phyloP scores from a whole-genome alignment of 1,140 invertebrate species.

The Cotesia chilonis region DNA sequence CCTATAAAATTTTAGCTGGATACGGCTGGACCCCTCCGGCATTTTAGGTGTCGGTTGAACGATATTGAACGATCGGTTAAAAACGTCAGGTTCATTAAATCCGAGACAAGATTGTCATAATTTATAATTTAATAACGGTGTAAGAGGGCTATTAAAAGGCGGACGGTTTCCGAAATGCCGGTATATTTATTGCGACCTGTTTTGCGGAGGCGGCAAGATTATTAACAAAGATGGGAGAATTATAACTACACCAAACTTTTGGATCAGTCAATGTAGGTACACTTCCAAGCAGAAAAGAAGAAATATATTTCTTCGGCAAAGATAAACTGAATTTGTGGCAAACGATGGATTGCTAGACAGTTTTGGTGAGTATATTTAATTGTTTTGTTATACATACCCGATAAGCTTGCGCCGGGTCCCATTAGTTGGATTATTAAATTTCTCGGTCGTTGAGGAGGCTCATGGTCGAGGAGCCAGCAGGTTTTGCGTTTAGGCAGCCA shows the following conservation, averaged over 20 bases:
- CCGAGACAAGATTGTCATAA: slow-evolving; percentile 59
- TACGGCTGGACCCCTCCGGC: slow-evolving; percentile 24
- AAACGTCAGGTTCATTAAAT: slow-evolving; percentile 58
- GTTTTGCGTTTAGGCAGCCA: slow-evolving; percentile 66
- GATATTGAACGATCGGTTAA: slow-evolving; percentile 53
- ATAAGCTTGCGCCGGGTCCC: slow-evolving; percentile 36
- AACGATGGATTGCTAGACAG: too few relatives aligned
- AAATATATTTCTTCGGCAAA: too few relatives aligned
- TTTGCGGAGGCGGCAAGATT: slow-evolving; percentile 39
- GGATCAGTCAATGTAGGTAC: not conserved
- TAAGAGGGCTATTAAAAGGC: slow-evolving; percentile 58
- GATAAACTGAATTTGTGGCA: too few relatives aligned
- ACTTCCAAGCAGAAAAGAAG: not conserved
- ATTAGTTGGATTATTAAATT: slow-evolving; percentile 67
- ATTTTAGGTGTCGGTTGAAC: slow-evolving; percentile 48
- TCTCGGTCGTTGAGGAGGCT: slow-evolving; percentile 54
- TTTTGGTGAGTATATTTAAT: not conserved
- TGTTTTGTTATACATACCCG: slow-evolving; percentile 25
- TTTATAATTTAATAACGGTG: slow-evolving; percentile 62
- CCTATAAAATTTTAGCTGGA: too few relatives aligned
- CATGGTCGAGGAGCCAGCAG: slow-evolving; percentile 52
- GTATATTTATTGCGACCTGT: slow-evolving; percentile 58
- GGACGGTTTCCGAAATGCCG: slow-evolving; percentile 54
- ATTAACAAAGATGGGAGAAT: slow-evolving; percentile 32
- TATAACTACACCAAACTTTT: not conserved